A percentile compares a stretch with the other conserved stretches of the same genome.
These are phyloP conservation scores for Aurelia sp. DNA, from an alignment of 30 jellyfish, hydroid and myxozoan species.

Conservation along the genomic window DNA sequence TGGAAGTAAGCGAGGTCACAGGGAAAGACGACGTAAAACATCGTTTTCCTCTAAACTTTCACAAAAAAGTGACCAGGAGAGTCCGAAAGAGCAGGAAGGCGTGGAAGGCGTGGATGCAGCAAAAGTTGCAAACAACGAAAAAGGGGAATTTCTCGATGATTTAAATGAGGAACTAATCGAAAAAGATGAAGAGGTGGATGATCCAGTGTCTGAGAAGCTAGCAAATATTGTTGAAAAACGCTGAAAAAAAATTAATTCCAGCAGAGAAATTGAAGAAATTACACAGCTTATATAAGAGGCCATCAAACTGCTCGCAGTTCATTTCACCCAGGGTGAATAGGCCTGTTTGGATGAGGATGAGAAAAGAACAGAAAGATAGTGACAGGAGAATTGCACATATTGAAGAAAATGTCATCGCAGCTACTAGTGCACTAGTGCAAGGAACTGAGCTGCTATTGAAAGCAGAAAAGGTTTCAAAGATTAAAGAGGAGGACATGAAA, in stretches of 20 bases:
- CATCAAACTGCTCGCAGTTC: constrained; percentile 17
- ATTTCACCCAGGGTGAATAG: constrained; percentile 11
- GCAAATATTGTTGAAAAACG: constrained; percentile 16
- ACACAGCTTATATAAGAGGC: not conserved
- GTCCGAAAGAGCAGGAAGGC: too few species aligned
- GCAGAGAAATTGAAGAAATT: not conserved
- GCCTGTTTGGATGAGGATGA: constrained; percentile 29
- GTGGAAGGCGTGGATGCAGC: constrained; percentile 1
- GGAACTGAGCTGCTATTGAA: too few species aligned
- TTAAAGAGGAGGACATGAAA: too few species aligned
- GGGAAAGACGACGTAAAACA: constrained; percentile 2
- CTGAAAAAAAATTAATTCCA: constrained; percentile 13
- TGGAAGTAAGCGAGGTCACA: not conserved
- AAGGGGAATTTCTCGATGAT: constrained; percentile 10
- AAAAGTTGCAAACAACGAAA: not conserved
- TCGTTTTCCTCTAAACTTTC: constrained; percentile 3
- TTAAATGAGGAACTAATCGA: constrained; percentile 6
- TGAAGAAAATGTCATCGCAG: not conserved
- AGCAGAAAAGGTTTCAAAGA: too few species aligned
- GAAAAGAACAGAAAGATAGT: constrained; percentile 16
- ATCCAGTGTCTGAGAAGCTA: constrained; percentile 7
- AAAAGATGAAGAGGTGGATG: constrained; percentile 17
- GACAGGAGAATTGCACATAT: constrained; percentile 12
- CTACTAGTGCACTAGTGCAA: too few species aligned
- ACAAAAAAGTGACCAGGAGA: constrained; percentile 2